These are phyloP conservation scores for Toxostoma redivivum DNA, from an alignment of 2,113 vertebrate genomes.

Conservation along the genomic window DNA sequence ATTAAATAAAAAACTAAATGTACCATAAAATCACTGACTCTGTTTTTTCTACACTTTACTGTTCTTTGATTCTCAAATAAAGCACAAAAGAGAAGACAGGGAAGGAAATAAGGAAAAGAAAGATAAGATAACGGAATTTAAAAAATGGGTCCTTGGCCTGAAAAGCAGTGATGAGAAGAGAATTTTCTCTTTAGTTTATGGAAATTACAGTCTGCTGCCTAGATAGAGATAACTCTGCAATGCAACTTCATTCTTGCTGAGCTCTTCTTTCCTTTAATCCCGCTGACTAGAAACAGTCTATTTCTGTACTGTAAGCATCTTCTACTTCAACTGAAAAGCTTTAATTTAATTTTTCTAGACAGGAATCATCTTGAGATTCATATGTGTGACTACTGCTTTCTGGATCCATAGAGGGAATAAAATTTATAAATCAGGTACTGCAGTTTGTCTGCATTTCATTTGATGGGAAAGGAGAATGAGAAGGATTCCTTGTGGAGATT, in stretches of 20 bases:
- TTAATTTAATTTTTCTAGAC: slow-evolving; percentile 53
- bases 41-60: not conserved
- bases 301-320: slow-evolving; percentile 48
- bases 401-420: not conserved
- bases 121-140: not conserved
- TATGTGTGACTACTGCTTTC: not conserved
- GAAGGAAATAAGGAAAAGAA: not conserved
- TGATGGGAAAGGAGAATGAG: not conserved
- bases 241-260: slow-evolving; percentile 32
- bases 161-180: not conserved
- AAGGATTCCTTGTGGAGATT: not conserved
- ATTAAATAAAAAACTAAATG: not conserved
- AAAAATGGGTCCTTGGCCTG: not conserved
- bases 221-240: slow-evolving; percentile 13
- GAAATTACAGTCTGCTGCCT: slow-evolving; percentile 30
- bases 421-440: not conserved
- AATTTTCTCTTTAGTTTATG: slow-evolving; percentile 2
- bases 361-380: not conserved
- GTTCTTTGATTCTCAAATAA: not conserved
- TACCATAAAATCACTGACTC: not conserved
- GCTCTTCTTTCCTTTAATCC: slow-evolving; percentile 42
- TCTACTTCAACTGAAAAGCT: slow-evolving; percentile 19
- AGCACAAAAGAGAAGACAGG: not conserved
- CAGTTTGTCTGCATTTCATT: not conserved
- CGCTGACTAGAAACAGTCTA: slow-evolving; percentile 29